phyloP scores from a whole-genome alignment of 2,113 vertebrate species.

The Tupaia chinensis region DNA sequence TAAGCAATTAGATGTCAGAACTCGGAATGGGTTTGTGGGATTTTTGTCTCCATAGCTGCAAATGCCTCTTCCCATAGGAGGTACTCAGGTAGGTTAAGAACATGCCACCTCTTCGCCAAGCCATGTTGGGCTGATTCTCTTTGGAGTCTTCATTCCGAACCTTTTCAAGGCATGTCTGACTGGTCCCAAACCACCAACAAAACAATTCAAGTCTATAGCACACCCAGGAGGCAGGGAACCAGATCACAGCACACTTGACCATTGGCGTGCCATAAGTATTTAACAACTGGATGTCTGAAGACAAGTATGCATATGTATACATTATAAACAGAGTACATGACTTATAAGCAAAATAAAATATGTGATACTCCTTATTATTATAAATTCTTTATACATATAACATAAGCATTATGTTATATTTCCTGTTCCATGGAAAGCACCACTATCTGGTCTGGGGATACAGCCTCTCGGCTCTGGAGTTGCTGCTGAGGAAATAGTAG shows the following conservation, averaged over 20 bases:
- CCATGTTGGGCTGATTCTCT: neutral
- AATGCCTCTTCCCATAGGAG: neutral
- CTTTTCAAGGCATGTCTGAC: neutral
- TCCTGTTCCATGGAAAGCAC: neutral
- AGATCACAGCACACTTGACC: neutral
- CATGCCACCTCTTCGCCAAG: neutral
- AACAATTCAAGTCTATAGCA: neutral
- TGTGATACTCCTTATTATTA: neutral
- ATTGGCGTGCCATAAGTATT: neutral
- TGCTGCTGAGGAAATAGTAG: too few species aligned
- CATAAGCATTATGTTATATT: neutral
- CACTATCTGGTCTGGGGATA: too few species aligned
- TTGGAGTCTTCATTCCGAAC: neutral
- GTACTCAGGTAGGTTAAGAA: neutral
- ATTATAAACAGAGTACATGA: neutral
- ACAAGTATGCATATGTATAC: neutral
- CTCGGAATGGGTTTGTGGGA: neutral
- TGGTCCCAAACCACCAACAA: neutral
- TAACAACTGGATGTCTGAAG: neutral
- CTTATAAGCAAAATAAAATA: neutral
- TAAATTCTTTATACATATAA: neutral
- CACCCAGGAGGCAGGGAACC: neutral
- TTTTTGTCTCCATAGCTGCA: neutral
- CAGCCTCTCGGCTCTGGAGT: too few species aligned
- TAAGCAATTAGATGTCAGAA: neutral